phyloP scores from a whole-genome alignment of 2,888 invertebrate genomes.

The Heliconius hortense region DNA sequence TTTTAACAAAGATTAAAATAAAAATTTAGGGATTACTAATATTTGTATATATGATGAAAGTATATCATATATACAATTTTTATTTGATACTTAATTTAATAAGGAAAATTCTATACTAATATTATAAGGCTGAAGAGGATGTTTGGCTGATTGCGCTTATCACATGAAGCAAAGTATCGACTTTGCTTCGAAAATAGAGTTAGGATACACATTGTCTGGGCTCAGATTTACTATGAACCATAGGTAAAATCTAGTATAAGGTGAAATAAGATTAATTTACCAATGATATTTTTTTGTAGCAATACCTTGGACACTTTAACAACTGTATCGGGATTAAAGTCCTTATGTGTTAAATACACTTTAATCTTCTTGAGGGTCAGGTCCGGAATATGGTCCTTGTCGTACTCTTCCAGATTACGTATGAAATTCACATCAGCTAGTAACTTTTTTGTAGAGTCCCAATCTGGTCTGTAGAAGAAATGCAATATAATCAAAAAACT shows the following conservation, averaged over 20 bases:
- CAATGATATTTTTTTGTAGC: background rate
- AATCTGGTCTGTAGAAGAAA: slow-evolving; percentile 86
- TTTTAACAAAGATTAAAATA: background rate
- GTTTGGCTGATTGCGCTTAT: too few relatives aligned
- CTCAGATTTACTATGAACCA: too few relatives aligned
- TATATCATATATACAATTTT: too few relatives aligned
- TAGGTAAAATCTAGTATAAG: background rate
- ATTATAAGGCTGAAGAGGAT: too few relatives aligned
- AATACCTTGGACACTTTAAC: slow-evolving; percentile 84
- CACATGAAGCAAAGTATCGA: too few relatives aligned
- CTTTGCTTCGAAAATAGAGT: too few relatives aligned
- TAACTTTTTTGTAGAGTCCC: slow-evolving; percentile 91
- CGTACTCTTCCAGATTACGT: slow-evolving; percentile 90
- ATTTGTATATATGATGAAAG: too few relatives aligned
- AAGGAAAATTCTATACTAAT: too few relatives aligned
- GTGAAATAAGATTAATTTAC: background rate
- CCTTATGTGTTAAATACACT: slow-evolving; percentile 91
- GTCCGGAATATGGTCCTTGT: slow-evolving; percentile 93
- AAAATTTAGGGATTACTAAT: background rate
- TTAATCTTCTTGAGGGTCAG: slow-evolving; percentile 89
- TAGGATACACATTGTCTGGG: too few relatives aligned
- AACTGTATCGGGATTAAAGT: slow-evolving; percentile 91
- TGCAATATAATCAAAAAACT: background rate
- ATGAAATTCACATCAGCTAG: slow-evolving; percentile 92
- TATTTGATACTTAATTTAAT: too few relatives aligned